Base-by-base conservation (phyloP, 2,888 invertebrate genomes). In the Hecatera dysodea region DNA sequence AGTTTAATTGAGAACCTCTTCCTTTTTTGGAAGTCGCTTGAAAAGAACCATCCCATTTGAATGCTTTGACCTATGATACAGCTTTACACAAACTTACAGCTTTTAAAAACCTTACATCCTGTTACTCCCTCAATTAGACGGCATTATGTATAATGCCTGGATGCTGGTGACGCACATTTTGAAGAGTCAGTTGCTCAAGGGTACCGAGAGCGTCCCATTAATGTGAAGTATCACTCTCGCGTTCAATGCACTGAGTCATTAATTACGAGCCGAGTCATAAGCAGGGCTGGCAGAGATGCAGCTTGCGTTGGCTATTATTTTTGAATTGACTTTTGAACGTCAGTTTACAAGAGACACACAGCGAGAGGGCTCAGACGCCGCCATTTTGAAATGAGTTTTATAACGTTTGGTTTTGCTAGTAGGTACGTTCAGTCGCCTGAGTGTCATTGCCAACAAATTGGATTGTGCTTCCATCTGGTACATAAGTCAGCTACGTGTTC, bases 141-240 rank as follows among this genome's bases (percentile, higher is more conserved):
- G 48, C 36, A 62, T 62, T 29, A 39, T n/a, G n/a, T n/a, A n/a
- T 75, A 27, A 33, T 27, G 9, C 42, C 22, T 42, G 44, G 24
- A 9, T 22, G 60, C 52, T 55, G 53, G 39, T 69, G 48, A 60
- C 15, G 60, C 64, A 64, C 19, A 56, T 46, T 75, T 17, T 65
- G 55, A 53, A 66, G 62, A 66, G 52, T 15, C 46, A 22, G 62
- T 42, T 24, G 33, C 22, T 0, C 52, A 5, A 22, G 11, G 24
- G 8, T 39, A 0, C 39, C 9, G 44, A 66, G 56, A 17, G 8
- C 24, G 29, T 63, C 24, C 48, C 67, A 82, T 72, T 65, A 82
- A 69, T 15, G 68, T 82, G 70, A 66, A 82, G 82, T 68, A 80
- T 77, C 79, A 55, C 66, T 77, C 71, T 33, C 24, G 53, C 59